Evolutionary conservation across 2,888 invertebrate species (phyloP).

Genomic region (Chymomyza fuscimana): DNA sequence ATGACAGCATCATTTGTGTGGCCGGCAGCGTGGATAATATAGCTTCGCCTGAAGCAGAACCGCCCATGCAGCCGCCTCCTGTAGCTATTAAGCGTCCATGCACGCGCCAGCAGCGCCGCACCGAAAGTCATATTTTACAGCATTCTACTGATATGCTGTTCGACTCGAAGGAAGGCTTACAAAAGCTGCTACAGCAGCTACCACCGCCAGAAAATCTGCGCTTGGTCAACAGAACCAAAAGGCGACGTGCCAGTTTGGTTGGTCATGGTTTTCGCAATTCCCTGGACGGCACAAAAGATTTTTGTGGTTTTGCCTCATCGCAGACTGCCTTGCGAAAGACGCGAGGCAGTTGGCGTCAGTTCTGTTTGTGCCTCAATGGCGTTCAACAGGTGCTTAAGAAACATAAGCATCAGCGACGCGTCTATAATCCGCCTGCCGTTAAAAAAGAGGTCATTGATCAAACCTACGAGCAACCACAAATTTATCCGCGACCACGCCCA

Average conservation of each 20-base stretch:
- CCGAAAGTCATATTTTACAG: constrained; percentile 24
- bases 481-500: constrained; percentile 53
- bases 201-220: constrained; percentile 29
- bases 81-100: constrained; percentile 31
- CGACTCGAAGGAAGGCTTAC: constrained; percentile 45
- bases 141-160: constrained; percentile 11
- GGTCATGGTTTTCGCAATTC: not conserved
- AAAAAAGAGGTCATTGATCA: constrained; percentile 45
- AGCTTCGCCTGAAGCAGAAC: not conserved
- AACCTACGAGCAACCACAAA: constrained; percentile 33
- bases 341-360: constrained; percentile 62
- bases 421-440: constrained; percentile 48
- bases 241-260: constrained; percentile 8
- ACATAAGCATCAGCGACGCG: constrained; percentile 49
- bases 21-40: not conserved
- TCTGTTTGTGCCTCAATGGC: constrained; percentile 57
- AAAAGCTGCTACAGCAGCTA: constrained; percentile 43
- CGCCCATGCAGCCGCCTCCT: constrained; percentile 15
- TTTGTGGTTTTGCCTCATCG: constrained; percentile 45
- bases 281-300: constrained; percentile 24
- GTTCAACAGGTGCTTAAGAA: constrained; percentile 68
- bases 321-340: constrained; percentile 38
- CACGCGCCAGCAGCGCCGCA: constrained; percentile 42
- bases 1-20: not conserved
- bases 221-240: constrained; percentile 10